These are phyloP conservation scores for Mythimna albipuncta DNA, from an alignment of 2,888 invertebrate species.

Conservation along the genomic window DNA sequence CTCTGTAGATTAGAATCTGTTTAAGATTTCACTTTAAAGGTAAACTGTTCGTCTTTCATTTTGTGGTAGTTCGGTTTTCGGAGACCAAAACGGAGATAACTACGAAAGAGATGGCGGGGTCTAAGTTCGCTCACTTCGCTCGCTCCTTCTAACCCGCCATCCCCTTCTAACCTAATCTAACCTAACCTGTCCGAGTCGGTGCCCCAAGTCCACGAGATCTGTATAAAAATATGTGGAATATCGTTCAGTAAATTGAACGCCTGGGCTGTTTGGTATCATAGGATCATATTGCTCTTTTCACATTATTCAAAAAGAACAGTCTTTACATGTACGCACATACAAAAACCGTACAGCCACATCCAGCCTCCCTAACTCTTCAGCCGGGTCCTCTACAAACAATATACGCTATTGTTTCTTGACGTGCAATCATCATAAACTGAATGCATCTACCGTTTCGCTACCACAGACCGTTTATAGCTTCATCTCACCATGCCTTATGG, in stretches of 20 bases:
- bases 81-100: too few relatives aligned
- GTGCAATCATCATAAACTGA: conserved; percentile 82
- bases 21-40: not conserved
- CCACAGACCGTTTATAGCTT: conserved; percentile 64
- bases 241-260: too few relatives aligned
- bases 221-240: too few relatives aligned
- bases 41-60: not conserved
- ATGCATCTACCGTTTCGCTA: conserved; percentile 74
- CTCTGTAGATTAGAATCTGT: not conserved
- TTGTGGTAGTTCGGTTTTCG: not conserved
- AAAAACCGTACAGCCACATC: conserved; percentile 33
- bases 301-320: not conserved
- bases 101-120: too few relatives aligned
- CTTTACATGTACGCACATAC: not conserved
- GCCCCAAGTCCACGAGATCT: too few relatives aligned
- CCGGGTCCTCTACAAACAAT: conserved; percentile 72
- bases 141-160: too few relatives aligned
- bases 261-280: not conserved
- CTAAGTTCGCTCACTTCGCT: too few relatives aligned
- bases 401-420: conserved; percentile 81
- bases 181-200: too few relatives aligned
- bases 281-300: too few relatives aligned
- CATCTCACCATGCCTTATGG: conserved; percentile 59
- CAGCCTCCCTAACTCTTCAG: conserved; percentile 22
- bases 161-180: too few relatives aligned